Conservation (phyloP, 2,797 vertebrate genomes). For the Silurus lanzhouensis region DNA sequence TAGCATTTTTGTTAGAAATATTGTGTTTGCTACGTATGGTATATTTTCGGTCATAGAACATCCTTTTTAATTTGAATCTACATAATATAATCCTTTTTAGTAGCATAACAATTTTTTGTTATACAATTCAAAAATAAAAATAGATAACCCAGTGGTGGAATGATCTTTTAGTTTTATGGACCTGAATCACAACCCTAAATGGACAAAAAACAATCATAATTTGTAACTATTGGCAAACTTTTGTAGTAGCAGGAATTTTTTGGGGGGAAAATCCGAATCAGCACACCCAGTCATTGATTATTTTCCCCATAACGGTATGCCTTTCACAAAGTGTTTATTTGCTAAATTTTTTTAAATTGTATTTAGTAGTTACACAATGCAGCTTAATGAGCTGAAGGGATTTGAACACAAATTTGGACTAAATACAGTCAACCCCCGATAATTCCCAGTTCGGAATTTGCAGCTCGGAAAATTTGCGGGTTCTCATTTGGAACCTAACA, state of each 20-base stretch:
- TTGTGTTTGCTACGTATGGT: not conserved
- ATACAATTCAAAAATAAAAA: not conserved
- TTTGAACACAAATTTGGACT: too few species aligned
- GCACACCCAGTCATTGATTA: not conserved
- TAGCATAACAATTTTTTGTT: not conserved
- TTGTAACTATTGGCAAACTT: not conserved
- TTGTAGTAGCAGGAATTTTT: too few species aligned
- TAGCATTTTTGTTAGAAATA: not conserved
- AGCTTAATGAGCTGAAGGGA: not conserved
- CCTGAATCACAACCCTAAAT: not conserved
- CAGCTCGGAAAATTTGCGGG: too few species aligned
- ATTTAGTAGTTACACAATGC: not conserved
- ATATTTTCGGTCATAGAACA: not conserved
- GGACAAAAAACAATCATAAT: not conserved
- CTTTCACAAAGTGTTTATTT: not conserved
- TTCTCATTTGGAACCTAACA: too few species aligned
- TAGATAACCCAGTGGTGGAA: not conserved
- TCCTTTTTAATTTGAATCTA: too few species aligned
- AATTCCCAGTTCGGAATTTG: too few species aligned
- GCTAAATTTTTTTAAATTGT: too few species aligned
- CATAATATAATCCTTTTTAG: too few species aligned
- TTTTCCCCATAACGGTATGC: not conserved
- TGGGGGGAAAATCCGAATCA: not conserved
- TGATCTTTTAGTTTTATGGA: not conserved
- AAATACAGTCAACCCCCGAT: too few species aligned